Evolutionary conservation across 2,797 vertebrate genomes (phyloP).

Genomic region (Apodemus agrarius): DNA sequence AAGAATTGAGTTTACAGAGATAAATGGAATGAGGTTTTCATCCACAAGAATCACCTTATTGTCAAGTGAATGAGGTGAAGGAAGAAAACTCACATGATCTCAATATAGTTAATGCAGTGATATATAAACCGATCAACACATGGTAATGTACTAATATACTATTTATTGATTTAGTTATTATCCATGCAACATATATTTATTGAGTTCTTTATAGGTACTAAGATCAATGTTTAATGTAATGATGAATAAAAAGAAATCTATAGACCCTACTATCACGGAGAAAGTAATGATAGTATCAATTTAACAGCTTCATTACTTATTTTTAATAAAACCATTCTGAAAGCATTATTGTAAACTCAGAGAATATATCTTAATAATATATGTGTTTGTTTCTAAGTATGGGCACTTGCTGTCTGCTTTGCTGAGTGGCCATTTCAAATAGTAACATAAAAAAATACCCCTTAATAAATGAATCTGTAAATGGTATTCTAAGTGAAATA

Average conservation of each 20-base stretch:
- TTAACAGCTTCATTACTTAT: not conserved
- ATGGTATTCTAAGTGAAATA: not conserved
- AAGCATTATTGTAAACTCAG: not conserved
- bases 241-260: not conserved
- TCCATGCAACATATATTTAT: constrained; percentile 19
- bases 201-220: not conserved
- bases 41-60: not conserved
- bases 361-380: not conserved
- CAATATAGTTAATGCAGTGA: not conserved
- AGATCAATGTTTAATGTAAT: not conserved
- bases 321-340: not conserved
- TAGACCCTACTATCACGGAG: not conserved
- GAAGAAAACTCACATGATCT: not conserved
- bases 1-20: not conserved
- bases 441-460: not conserved
- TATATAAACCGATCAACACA: not conserved
- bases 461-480: not conserved
- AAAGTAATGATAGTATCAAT: not conserved
- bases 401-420: not conserved
- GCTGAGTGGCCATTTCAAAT: not conserved
- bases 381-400: not conserved
- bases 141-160: constrained; percentile 16
- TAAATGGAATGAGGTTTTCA: not conserved
- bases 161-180: constrained; percentile 9
- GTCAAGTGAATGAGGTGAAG: not conserved